A percentile compares a stretch with the other conserved stretches of the same genome.
phyloP scores from a whole-genome alignment of 2,797 vertebrate genomes.

The Hypotaenidia philippensis region DNA sequence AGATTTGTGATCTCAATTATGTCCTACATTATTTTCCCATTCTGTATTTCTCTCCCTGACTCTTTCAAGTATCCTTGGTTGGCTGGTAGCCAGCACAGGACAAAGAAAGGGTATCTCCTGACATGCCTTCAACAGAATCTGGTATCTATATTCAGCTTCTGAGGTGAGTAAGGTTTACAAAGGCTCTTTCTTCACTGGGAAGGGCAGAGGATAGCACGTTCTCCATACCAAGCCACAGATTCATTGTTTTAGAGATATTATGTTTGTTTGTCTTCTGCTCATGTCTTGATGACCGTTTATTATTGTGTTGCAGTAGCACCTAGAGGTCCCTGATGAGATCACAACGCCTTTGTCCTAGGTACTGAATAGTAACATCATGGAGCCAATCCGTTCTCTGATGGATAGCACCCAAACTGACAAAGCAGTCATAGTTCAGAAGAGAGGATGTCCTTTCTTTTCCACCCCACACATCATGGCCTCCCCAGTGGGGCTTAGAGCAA shows the following conservation, averaged over 20 bases:
- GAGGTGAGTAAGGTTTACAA: not conserved
- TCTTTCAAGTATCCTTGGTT: not conserved
- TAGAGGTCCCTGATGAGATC: constrained; percentile 53
- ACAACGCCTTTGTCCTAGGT: not conserved
- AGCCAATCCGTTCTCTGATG: not conserved
- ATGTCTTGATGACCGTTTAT: not conserved
- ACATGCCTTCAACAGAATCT: not conserved
- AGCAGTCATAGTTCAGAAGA: not conserved
- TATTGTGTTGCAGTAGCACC: constrained; percentile 50
- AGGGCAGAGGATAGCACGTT: not conserved
- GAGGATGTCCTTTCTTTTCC: not conserved
- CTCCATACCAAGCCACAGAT: not conserved
- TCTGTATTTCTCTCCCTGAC: not conserved
- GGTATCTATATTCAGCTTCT: not conserved
- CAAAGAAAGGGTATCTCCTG: not conserved
- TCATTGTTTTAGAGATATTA: not conserved
- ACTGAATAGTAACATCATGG: not conserved
- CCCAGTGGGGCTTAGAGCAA: not conserved
- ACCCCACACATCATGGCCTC: not conserved
- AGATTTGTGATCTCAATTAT: not conserved
- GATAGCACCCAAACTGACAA: not conserved
- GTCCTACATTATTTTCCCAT: not conserved
- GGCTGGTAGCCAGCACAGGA: not conserved
- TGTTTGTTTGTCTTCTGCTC: not conserved
- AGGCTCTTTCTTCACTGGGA: not conserved